Conservation (phyloP, 2,888 invertebrate species). For the Pollenia griseotomentosa region DNA sequence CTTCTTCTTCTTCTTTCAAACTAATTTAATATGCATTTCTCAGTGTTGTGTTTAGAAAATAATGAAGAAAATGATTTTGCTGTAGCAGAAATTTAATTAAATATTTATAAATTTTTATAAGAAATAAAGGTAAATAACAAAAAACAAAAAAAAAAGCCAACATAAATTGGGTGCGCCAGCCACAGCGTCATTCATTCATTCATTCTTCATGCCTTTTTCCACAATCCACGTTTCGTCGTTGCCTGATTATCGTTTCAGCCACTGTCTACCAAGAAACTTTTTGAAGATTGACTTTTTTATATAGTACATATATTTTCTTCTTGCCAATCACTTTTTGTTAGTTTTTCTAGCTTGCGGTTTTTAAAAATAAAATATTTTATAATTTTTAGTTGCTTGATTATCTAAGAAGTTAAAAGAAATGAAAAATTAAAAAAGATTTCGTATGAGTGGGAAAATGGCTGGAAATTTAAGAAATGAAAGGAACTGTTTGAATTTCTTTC, state of each 20-base stretch:
- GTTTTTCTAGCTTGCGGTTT: constrained; percentile 27
- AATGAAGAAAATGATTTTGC: constrained; percentile 40
- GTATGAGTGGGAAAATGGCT: constrained; percentile 47
- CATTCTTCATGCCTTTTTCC: constrained; percentile 4
- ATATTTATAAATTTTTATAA: constrained; percentile 67
- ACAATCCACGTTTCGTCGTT: constrained; percentile 36
- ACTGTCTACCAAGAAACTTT: constrained; percentile 39
- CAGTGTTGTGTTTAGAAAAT: constrained; percentile 53
- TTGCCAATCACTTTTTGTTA: constrained; percentile 27
- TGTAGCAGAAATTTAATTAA: constrained; percentile 66
- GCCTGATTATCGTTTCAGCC: constrained; percentile 42
- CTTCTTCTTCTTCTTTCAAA: constrained; percentile 1
- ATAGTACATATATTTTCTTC: constrained; percentile 9
- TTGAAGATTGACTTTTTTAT: constrained; percentile 45
- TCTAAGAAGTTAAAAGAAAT: constrained; percentile 58
- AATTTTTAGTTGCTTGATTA: constrained; percentile 72
- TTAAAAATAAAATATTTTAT: constrained; percentile 66
- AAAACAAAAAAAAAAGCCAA: constrained; percentile 28
- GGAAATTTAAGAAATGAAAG: constrained; percentile 25
- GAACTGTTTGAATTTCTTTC: constrained; percentile 12
- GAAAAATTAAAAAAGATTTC: constrained; percentile 35
- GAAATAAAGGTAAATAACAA: constrained; percentile 32
- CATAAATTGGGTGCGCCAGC: constrained; percentile 71
- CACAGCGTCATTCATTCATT: constrained; percentile 18
- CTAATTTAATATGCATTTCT: constrained; percentile 72